Base-by-base conservation (phyloP, 2,797 vertebrate species). In the Trematomus bernacchii region DNA sequence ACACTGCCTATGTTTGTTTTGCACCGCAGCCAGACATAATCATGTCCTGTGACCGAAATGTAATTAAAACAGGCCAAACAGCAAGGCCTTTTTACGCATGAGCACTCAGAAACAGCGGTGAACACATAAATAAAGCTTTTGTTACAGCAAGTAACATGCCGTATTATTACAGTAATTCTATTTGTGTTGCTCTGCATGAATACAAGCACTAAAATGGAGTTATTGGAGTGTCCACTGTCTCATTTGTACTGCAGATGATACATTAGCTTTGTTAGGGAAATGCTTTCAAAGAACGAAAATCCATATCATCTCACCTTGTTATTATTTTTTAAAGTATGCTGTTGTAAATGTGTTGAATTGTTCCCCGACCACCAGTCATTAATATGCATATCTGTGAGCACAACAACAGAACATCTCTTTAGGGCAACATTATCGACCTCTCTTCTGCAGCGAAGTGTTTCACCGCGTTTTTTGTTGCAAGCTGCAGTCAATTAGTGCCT, bases 321-420 rank as follows among this genome's bases (percentile, higher is more conserved):
- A 78, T 90, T 87, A 78, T 84, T 84, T 84, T 85, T 77, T 79
- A 81, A 68, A 79, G 83, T n/a, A 66, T 12, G 76, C 68, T 65
- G 52, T 67, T 30, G 4, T 23, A 66, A 66, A 70, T 79, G 23
- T 55, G 75, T 70, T 71, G 58, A 33, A 60, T 59, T 33, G 12
- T 55, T 27, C 66, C 67, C 40, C 9, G 47, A 46, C 80, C 19
- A 42, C 64, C 42, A 63, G 68, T 59, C 73, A 85, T 92, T 92
- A 87, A 91, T 88, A 91, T 92, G 92, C 85, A 88, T 90, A 73
- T 87, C 71, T 50, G 46, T 27, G 55, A 80, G 69, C 82, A 62
- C 42, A 77, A 73, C 76, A 85, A 74, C 80, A 82, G 71, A 78
- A 68, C 53, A 67, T 75, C 72, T 91, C 81, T 73, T 73, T 76